Percentiles rank a stretch among this genome's conserved stretches.
Evolutionary conservation across 2,113 vertebrate genomes (phyloP).

Genomic region (Prunella himalayana): DNA sequence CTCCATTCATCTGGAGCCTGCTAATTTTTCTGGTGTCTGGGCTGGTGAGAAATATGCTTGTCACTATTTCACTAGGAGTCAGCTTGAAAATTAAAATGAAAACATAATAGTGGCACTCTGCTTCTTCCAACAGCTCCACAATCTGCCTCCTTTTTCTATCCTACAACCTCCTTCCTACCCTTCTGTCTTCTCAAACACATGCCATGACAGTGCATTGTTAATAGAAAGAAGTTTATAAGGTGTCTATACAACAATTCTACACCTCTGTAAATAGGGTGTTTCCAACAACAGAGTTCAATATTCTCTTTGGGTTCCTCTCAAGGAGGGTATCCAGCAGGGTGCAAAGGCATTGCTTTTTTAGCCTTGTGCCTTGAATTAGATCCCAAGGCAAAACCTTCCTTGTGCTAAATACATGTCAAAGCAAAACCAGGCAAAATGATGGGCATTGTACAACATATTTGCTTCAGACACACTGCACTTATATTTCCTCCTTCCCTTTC

Average conservation of each 20-base stretch:
- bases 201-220: neutral
- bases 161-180: neutral
- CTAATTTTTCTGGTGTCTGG: neutral
- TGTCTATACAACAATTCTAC: neutral
- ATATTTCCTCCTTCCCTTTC: neutral
- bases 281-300: neutral
- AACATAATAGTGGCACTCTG: neutral
- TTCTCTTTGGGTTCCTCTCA: neutral
- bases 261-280: neutral
- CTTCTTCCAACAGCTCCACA: neutral
- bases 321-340: neutral
- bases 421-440: neutral
- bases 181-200: neutral
- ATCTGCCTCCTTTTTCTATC: neutral
- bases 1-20: neutral
- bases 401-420: neutral
- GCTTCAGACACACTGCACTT: neutral
- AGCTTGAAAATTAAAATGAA: neutral
- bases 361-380: neutral
- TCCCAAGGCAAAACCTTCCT: neutral
- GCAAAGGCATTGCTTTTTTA: neutral
- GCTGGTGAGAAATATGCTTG: neutral
- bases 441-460: neutral
- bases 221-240: neutral
- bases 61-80: neutral